A percentile compares a stretch with the other conserved stretches of the same genome.
These are phyloP conservation scores for Yponomeuta evonymella DNA, from an alignment of 2,888 invertebrate genomes.

Conservation along the genomic window DNA sequence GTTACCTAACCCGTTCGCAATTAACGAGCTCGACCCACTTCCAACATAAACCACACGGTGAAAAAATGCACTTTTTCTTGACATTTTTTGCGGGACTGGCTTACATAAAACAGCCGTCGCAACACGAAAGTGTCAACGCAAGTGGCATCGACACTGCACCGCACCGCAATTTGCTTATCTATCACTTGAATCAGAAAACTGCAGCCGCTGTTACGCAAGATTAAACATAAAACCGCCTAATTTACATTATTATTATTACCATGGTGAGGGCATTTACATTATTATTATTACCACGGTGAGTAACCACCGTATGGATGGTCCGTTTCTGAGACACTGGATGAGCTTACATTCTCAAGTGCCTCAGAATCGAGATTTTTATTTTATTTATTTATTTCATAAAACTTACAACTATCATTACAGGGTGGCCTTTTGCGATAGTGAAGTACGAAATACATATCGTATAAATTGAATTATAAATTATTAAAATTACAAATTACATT, in stretches of 20 bases:
- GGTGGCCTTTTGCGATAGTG: too few species aligned
- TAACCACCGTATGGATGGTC: too few species aligned
- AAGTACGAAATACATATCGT: too few species aligned
- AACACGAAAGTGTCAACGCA: background rate
- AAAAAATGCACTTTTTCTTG: conserved; percentile 1
- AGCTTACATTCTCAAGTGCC: too few species aligned
- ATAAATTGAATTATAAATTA: too few species aligned
- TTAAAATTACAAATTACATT: too few species aligned
- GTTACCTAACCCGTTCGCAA: conserved; percentile 49
- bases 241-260: background rate
- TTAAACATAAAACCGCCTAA: background rate
- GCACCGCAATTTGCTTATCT: background rate
- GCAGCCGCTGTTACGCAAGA: background rate
- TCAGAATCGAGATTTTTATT: too few species aligned
- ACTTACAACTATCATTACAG: too few species aligned
- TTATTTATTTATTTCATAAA: too few species aligned
- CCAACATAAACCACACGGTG: conserved; percentile 20
- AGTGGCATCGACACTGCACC: background rate
- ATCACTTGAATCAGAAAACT: background rate
- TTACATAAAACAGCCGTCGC: conserved; percentile 7
- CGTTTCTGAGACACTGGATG: too few species aligned
- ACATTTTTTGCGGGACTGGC: background rate
- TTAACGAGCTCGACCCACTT: conserved; percentile 39
- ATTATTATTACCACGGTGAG: too few species aligned
- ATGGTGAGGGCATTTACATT: background rate